Percentiles rank a stretch among this genome's conserved stretches.
These are phyloP conservation scores for Oostethus manadensis DNA, from an alignment of 2,113 vertebrate species.

Conservation along the genomic window DNA sequence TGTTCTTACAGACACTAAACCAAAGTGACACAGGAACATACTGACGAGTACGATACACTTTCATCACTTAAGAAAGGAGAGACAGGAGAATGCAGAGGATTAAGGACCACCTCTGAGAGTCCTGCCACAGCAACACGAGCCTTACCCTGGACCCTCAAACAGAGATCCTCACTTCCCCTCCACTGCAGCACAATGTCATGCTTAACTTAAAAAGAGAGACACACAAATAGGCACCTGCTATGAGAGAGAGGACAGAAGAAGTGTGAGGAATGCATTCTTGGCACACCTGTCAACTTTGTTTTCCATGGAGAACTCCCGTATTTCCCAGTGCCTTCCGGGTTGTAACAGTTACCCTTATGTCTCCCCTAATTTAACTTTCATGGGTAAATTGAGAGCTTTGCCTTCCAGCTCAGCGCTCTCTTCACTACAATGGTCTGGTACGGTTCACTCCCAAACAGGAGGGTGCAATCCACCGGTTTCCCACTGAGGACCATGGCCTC, in stretches of 20 bases:
- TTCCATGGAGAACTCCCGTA: too few species aligned
- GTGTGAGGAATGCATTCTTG: not conserved
- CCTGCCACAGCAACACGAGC: constrained; percentile 84
- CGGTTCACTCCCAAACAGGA: too few species aligned
- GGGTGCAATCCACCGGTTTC: too few species aligned
- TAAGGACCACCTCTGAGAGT: constrained; percentile 73
- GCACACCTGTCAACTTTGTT: too few species aligned
- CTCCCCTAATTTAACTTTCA: too few species aligned
- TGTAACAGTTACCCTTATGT: too few species aligned
- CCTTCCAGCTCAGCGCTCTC: too few species aligned
- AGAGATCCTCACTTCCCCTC: constrained; percentile 75
- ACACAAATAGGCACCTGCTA: constrained; percentile 93
- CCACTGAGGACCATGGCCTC: too few species aligned
- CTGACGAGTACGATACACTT: constrained; percentile 53
- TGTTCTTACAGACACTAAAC: constrained; percentile 70
- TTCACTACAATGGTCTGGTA: too few species aligned
- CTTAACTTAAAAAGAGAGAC: constrained; percentile 88
- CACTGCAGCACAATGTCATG: constrained; percentile 74
- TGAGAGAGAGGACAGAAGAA: constrained; percentile 83
- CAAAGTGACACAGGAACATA: constrained; percentile 67
- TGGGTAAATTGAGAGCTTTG: too few species aligned
- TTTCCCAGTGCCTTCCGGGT: too few species aligned
- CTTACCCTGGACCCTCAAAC: constrained; percentile 93
- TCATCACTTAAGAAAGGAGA: constrained; percentile 48
- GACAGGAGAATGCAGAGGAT: constrained; percentile 58